Conservation (phyloP, 2,113 vertebrate species). For the Zeus faber region DNA sequence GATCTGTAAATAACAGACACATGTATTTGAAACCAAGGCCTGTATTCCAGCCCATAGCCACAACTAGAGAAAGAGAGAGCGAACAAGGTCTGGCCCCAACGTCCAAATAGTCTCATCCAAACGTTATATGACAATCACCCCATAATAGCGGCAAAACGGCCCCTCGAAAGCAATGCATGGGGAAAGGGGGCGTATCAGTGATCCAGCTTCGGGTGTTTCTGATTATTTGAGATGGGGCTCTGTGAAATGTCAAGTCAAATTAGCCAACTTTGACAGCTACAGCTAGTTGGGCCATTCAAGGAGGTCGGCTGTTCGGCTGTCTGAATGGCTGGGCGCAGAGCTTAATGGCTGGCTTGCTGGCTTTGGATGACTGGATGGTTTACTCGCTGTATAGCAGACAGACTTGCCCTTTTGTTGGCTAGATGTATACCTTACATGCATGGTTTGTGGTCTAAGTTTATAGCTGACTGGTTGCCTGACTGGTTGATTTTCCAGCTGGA, state of each 20-base stretch:
- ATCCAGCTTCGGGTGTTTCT: slow-evolving; percentile 85
- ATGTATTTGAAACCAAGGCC: slow-evolving; percentile 70
- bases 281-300: slow-evolving; percentile 73
- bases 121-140: slow-evolving; percentile 82
- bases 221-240: slow-evolving; percentile 91
- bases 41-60: slow-evolving; percentile 58
- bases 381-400: background rate
- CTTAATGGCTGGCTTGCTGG: slow-evolving; percentile 32
- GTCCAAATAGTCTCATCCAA: slow-evolving; percentile 70
- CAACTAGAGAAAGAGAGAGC: slow-evolving; percentile 46
- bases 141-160: slow-evolving; percentile 92
- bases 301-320: slow-evolving; percentile 15
- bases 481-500: too few relatives aligned
- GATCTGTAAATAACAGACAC: slow-evolving; percentile 75
- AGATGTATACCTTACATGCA: background rate
- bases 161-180: slow-evolving; percentile 76
- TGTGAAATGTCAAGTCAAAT: slow-evolving; percentile 97
- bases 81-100: slow-evolving; percentile 22
- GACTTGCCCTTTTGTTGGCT: background rate
- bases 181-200: slow-evolving; percentile 62
- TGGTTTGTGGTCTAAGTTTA: background rate
- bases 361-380: background rate
- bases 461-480: background rate
- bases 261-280: slow-evolving; percentile 92
- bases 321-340: slow-evolving; percentile 1